These are phyloP conservation scores for Stichodactyla helianthus DNA, from an alignment of 64 coral and sea anemone genomes.

Conservation along the genomic window DNA sequence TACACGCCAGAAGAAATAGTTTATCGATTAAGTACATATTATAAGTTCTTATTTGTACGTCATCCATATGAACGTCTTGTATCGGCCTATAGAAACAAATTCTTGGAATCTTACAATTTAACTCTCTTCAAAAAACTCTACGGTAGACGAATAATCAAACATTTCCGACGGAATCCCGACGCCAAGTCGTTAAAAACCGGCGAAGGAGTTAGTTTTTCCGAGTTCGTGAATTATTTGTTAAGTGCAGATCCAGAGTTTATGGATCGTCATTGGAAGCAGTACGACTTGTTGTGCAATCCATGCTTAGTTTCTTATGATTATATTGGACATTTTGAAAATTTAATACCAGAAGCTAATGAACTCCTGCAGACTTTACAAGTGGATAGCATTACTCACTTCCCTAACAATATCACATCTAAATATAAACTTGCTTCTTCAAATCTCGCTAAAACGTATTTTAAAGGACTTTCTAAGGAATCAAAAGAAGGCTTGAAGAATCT, in stretches of 20 bases:
- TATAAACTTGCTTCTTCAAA: conserved; percentile 57
- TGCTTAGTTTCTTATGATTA: conserved; percentile 95
- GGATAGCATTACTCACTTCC: conserved; percentile 59
- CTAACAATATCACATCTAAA: conserved; percentile 67
- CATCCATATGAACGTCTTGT: conserved; percentile 87
- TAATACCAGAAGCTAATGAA: conserved; percentile 55
- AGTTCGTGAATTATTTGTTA: conserved; percentile 84
- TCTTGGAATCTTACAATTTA: conserved; percentile 89
- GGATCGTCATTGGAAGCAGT: conserved; percentile 86
- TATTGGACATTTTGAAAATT: conserved; percentile 88
- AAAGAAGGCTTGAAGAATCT: conserved; percentile 68
- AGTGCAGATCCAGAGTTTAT: conserved; percentile 54
- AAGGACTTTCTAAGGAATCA: conserved; percentile 38
- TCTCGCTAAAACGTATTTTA: conserved; percentile 67
- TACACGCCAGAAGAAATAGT: conserved; percentile 82
- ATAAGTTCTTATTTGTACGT: conserved; percentile 94
- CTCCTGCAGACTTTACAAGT: conserved; percentile 57
- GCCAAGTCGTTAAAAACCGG: conserved; percentile 43
- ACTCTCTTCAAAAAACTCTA: conserved; percentile 87
- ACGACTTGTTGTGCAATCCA: conserved; percentile 74
- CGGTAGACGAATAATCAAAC: conserved; percentile 79
- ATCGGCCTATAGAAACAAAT: conserved; percentile 97
- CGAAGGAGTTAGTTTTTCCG: conserved; percentile 86
- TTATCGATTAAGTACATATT: conserved; percentile 77
- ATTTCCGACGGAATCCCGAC: conserved; percentile 66